Base-by-base conservation (phyloP, 2,888 invertebrate species). In the Drosophila birchii region DNA sequence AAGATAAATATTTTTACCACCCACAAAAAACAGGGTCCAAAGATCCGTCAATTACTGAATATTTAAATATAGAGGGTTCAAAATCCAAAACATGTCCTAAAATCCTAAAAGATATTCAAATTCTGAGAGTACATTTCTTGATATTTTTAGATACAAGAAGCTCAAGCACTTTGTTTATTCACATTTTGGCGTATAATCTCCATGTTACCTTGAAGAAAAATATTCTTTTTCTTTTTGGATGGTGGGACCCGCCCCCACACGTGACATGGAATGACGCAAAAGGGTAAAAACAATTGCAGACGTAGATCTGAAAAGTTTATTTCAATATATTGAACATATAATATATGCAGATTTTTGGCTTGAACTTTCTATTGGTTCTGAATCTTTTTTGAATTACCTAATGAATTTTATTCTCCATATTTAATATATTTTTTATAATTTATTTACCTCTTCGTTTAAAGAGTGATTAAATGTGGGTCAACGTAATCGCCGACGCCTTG, bases 241-340 rank as follows among this genome's bases (percentile, higher is more conserved):
- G 5, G 41, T n/a, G 5, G 14, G 32, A 16, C 58, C 75, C 76
- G 53, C 75, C 70, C 45, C 72, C 75, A 62, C 71, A 75, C 75
- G 75, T 75, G 77, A 75, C 72, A 76, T 76, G 76, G 60, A 75
- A 61, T 75, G 75, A 75, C 75, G 75, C 71, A 75, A 44, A 56
- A 53, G 34, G 54, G 51, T 36, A 34, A 18, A 57, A 75, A 76
- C 61, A 76, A 75, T 70, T 76, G 77, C 44, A 45, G 70, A 70
- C 57, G 55, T 39, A 75, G 51, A 53, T 58, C 36, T 11, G 38
- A 66, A 75, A 75, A 64, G 29, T 34, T 41, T 45, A 45, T 49
- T 70, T 68, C 29, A 5, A 68, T 43, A 67, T 39, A 39, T 67
- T 34, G 12, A 12, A 34, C 0, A 20, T 49, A 11, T 49, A 32